Evolutionary conservation across 2,797 vertebrate genomes (phyloP).

Genomic region (Characodon lateralis): DNA sequence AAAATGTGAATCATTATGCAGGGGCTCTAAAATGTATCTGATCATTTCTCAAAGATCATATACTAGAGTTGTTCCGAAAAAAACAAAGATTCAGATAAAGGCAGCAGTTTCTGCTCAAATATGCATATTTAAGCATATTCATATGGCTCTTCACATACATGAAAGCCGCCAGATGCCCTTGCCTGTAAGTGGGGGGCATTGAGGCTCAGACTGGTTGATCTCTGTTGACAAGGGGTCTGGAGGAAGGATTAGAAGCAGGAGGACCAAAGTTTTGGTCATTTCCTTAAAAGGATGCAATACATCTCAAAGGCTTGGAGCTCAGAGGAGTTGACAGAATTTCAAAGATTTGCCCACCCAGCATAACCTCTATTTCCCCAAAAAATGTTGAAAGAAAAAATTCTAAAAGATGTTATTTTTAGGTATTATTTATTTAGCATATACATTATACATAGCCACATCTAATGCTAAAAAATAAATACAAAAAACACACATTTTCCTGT

Average conservation of each 20-base stretch:
- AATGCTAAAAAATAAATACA: constrained; percentile 4
- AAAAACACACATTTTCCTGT: constrained; percentile 8
- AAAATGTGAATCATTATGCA: constrained; percentile 61
- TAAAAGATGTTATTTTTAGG: constrained; percentile 26
- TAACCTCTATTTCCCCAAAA: constrained; percentile 45
- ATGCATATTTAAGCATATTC: constrained; percentile 69
- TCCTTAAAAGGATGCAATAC: constrained; percentile 71
- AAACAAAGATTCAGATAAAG: constrained; percentile 50
- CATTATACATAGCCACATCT: constrained; percentile 29
- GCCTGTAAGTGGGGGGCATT: constrained; percentile 72
- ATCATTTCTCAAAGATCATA: constrained; percentile 59
- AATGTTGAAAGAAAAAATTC: constrained; percentile 54
- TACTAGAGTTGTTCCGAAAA: constrained; percentile 38
- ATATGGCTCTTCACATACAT: constrained; percentile 67
- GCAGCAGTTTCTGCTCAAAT: constrained; percentile 51
- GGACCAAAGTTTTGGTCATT: constrained; percentile 73
- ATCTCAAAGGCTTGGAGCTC: constrained; percentile 73
- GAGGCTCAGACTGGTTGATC: constrained; percentile 75
- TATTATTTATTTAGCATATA: constrained; percentile 51
- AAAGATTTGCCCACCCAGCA: constrained; percentile 62
- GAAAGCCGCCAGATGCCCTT: constrained; percentile 74
- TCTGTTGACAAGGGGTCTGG: constrained; percentile 77
- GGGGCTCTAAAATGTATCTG: constrained; percentile 43
- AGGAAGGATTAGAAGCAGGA: constrained; percentile 73
- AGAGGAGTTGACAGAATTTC: constrained; percentile 68